Base-by-base conservation (phyloP, 2,888 invertebrate genomes). In the Metacarcinus magister region DNA sequence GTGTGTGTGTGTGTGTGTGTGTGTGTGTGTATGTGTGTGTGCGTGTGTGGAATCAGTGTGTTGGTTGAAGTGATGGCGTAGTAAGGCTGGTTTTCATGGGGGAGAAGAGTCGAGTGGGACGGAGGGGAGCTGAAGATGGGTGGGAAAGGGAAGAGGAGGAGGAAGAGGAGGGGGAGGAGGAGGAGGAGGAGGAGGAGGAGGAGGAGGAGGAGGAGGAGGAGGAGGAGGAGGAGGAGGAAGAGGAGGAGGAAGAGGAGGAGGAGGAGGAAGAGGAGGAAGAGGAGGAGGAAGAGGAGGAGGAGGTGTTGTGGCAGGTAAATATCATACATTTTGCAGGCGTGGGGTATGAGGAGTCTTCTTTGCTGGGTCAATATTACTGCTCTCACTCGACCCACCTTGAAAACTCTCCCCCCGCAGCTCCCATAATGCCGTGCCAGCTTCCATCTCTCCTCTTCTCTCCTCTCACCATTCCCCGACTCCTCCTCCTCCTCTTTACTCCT, bases 321-420 rank as follows among this genome's bases (percentile, higher is more conserved):
- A 95, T 95, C 92, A 95, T 92, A 44, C 95, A 95, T 95, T 92
- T 95, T 95, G 92, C 92, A 95, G 75, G 95, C 92, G 87, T 82
- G 54, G 67, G 92, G 82, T 92, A 82, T 95, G 92, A 92, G 75
- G n/a, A 48, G 44, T 46, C 48, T 87, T 95, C 95, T 94, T 95
- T 93, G 46, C 95, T 67, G n/a, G 60, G 90, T 95, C 93, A 93
- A 94, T 93, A 93, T 95, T 67, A 16, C 89, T 44, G 46, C 89
- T 93, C 93, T 60, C 60, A n/a, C 44, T 60, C 93, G 39, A 39
- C 54, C 93, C 44, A 44, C 92, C 91, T 67, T 95, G 48, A 82
- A 82, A 48, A 13, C 28, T 48, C 67, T 92, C 28, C 32, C 92
- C 54, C 48, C 48, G 4, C 32, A 23, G 2, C 92, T 48, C 48